phyloP scores from a whole-genome alignment of 53 echinoderm and acorn worm species.

The Zoroaster sp. region DNA sequence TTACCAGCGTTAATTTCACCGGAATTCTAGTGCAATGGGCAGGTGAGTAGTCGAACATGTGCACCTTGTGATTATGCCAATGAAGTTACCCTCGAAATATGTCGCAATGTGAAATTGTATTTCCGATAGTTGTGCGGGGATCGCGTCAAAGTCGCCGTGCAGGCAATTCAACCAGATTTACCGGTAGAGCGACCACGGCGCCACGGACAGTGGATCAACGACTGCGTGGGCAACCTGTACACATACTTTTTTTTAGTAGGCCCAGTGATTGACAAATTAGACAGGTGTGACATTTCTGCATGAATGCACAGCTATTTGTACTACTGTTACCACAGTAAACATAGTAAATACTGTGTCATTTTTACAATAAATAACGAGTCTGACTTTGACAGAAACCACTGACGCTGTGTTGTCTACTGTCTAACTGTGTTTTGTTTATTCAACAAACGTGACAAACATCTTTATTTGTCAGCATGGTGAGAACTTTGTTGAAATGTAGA shows the following conservation, averaged over 20 bases:
- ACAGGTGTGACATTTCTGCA: not conserved
- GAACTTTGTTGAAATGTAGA: too few relatives aligned
- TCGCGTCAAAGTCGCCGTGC: not conserved
- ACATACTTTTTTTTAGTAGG: too few relatives aligned
- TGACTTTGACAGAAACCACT: not conserved
- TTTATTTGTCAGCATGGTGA: too few relatives aligned
- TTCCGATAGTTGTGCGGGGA: not conserved
- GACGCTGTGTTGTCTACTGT: not conserved
- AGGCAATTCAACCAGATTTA: not conserved
- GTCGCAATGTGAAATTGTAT: not conserved
- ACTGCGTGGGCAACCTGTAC: not conserved
- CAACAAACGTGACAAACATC: not conserved
- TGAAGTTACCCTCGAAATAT: not conserved
- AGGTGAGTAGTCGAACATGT: not conserved
- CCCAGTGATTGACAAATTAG: not conserved
- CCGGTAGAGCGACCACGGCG: not conserved
- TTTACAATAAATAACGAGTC: not conserved
- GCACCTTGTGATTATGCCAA: not conserved
- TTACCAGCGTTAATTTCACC: not conserved
- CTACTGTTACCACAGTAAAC: not conserved
- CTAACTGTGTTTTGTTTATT: not conserved
- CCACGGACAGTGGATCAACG: not conserved
- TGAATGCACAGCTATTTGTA: not conserved
- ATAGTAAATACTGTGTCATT: not conserved
- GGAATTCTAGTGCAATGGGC: not conserved